phyloP scores from a whole-genome alignment of 2,113 vertebrate species.

The Forbesichthys agassizii region DNA sequence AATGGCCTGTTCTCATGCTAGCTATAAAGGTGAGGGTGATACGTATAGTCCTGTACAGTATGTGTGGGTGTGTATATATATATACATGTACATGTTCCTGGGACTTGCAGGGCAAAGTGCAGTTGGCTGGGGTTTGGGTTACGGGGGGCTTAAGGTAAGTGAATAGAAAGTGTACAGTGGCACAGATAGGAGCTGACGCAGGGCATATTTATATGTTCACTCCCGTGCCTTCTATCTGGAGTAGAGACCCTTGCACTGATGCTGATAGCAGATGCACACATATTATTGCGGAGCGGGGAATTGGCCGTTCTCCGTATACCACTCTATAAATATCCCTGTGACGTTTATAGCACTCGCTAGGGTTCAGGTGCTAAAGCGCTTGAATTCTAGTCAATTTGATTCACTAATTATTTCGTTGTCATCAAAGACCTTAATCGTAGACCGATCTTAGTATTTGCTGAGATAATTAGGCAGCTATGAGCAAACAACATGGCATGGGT shows the following conservation, averaged over 20 bases:
- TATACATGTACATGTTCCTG: slow-evolving; percentile 15
- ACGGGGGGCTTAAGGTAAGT: slow-evolving; percentile 62
- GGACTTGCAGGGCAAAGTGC: slow-evolving; percentile 14
- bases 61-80: neutral
- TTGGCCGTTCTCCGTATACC: slow-evolving; percentile 93
- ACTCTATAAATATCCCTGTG: slow-evolving; percentile 91
- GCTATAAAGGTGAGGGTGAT: slow-evolving; percentile 47
- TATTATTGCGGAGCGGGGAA: slow-evolving; percentile 86
- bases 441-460: slow-evolving; percentile 29
- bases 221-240: slow-evolving; percentile 52
- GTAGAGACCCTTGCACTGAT: slow-evolving; percentile 75
- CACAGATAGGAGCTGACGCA: slow-evolving; percentile 61
- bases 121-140: slow-evolving; percentile 54
- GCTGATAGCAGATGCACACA: slow-evolving; percentile 89
- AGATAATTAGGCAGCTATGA: slow-evolving; percentile 75
- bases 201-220: slow-evolving; percentile 80
- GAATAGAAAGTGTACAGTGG: slow-evolving; percentile 64
- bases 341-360: slow-evolving; percentile 93
- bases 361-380: slow-evolving; percentile 95
- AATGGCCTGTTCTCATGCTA: slow-evolving; percentile 24
- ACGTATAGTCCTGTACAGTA: neutral
- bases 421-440: slow-evolving; percentile 26
- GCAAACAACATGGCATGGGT: slow-evolving; percentile 26
- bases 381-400: slow-evolving; percentile 76
- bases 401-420: slow-evolving; percentile 53